Conservation (phyloP, 2,113 vertebrate genomes). For the Colaptes auratus region DNA sequence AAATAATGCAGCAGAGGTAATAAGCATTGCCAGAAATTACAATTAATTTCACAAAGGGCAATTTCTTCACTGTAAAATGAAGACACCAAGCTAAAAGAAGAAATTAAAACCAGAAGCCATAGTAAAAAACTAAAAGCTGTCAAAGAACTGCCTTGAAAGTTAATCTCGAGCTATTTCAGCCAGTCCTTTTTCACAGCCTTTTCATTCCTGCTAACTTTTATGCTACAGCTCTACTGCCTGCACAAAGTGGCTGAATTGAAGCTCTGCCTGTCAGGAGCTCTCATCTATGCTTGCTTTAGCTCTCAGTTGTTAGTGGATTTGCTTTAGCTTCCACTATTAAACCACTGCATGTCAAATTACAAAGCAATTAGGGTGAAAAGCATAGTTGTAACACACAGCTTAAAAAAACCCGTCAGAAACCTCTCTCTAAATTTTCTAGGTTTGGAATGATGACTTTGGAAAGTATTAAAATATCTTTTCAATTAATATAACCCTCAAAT, state of each 20-base stretch:
- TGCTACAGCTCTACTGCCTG: conserved; percentile 1
- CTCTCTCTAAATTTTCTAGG: neutral
- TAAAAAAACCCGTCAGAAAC: conserved; percentile 13
- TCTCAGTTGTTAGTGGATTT: conserved; percentile 6
- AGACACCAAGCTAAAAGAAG: conserved; percentile 4
- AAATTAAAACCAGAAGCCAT: conserved; percentile 38
- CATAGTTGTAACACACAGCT: neutral
- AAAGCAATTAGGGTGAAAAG: conserved; percentile 34
- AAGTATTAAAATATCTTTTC: neutral
- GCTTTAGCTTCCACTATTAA: conserved; percentile 41
- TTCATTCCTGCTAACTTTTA: conserved; percentile 51
- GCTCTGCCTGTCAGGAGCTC: conserved; percentile 30
- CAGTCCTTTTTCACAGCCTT: conserved; percentile 33
- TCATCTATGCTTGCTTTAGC: neutral
- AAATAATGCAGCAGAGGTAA: conserved; percentile 9
- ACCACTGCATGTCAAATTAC: neutral
- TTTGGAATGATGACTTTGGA: neutral
- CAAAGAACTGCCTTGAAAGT: conserved; percentile 33
- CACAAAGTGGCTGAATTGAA: conserved; percentile 8
- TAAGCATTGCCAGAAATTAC: neutral
- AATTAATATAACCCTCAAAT: neutral
- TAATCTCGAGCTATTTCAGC: conserved; percentile 54
- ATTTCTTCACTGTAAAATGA: neutral
- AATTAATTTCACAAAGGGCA: neutral
- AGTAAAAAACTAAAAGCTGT: conserved; percentile 16